A percentile compares a stretch with the other conserved stretches of the same genome.
phyloP scores from a whole-genome alignment of 2,797 vertebrate genomes.

The Pangasius krempfi region DNA sequence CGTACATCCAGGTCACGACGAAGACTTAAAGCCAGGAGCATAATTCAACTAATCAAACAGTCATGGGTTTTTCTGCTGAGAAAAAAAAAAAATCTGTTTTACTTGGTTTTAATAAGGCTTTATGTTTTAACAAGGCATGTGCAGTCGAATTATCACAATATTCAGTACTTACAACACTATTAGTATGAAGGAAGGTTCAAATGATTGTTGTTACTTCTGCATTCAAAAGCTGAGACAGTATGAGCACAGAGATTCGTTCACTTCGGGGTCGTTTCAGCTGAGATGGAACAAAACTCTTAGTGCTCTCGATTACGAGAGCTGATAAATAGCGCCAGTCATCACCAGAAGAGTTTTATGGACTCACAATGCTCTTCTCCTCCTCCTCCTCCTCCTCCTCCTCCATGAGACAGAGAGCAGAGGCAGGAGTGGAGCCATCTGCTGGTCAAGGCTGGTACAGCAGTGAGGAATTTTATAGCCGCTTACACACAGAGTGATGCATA shows the following conservation, averaged over 20 bases:
- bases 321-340: neutral
- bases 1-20: neutral
- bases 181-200: neutral
- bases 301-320: neutral
- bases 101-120: neutral
- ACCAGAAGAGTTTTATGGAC: neutral
- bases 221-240: too few relatives aligned
- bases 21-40: neutral
- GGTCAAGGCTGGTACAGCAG: slow-evolving; percentile 1
- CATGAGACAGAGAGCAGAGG: neutral
- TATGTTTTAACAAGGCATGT: neutral
- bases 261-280: neutral
- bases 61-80: too few relatives aligned
- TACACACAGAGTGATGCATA: neutral
- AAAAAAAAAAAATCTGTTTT: neutral
- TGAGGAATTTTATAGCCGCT: too few relatives aligned
- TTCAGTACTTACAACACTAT: neutral
- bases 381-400: neutral
- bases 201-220: too few relatives aligned
- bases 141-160: neutral
- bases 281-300: neutral
- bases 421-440: slow-evolving; percentile 29
- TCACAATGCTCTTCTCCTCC: neutral
- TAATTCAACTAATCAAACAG: neutral
- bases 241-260: too few relatives aligned